Evolutionary conservation across 2,113 vertebrate species (phyloP), one percentile per base, ranked within the genome.

Genomic region (Lampris incognitus): DNA sequence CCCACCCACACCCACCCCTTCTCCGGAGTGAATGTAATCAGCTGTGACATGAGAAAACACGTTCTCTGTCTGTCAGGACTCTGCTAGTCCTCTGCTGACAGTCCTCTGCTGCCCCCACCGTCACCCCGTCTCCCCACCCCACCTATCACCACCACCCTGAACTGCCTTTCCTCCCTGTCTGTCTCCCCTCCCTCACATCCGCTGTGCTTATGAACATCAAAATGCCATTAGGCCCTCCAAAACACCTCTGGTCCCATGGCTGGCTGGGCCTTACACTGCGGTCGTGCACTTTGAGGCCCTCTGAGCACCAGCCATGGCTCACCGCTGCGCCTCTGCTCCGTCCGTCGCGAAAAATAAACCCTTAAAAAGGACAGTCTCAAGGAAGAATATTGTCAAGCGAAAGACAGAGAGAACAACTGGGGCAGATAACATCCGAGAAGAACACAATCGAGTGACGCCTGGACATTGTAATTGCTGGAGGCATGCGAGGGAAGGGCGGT

Each of bases 1-100:
- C 55, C 10, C 49, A 11, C 57, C 1, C 8, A 48, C 52, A 52
- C 58, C 24, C 24, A 24, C 24, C 24, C 24, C 24, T 24, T 24
- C 85, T 78, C 76, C 62, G 11, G 78, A 88, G 95, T 96, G 95
- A 97, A 98, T 94, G 94, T 98, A 97, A 99, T 98, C 96, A 97
- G 95, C 96, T 97, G 96, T 98, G 97, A 99, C 97, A 97, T 96
- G 94, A 97, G 95, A 96, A 96, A 93, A 91, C 92, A 91, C 85
- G 84, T 82, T 88, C 80, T 81, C 82, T 80, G 85, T 91, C 90
- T 91, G 88, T 88, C 91, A 87, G 76, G 83, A 84, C 79, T 88
- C 88, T 66, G 72, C 84, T 81, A 84, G 78, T 87, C 85, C 73
- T 87, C 83, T 10, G 41, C 85, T 85, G 89, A 81, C 89, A 84